Conservation (phyloP, 2,113 vertebrate genomes). For the Delphinus delphis region DNA sequence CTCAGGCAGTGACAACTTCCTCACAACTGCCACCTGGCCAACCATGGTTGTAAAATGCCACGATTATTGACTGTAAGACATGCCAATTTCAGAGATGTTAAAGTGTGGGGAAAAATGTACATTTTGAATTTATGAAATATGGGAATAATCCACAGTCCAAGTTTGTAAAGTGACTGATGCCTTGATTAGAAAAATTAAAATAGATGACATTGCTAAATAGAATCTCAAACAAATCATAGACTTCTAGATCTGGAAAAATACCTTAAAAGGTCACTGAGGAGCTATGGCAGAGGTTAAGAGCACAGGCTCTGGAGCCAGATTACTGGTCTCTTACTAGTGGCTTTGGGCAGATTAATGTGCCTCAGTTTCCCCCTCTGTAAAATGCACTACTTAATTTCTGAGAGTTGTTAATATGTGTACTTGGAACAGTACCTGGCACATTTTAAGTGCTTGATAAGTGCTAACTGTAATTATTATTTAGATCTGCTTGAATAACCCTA, state of each 20-base stretch:
- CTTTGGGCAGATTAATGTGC: neutral
- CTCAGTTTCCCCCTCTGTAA: neutral
- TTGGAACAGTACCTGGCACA: neutral
- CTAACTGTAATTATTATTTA: neutral
- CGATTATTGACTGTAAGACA: neutral
- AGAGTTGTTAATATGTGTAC: neutral
- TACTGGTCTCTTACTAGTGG: neutral
- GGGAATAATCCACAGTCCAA: neutral
- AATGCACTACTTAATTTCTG: neutral
- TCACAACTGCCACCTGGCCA: neutral
- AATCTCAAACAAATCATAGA: neutral
- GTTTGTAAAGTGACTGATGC: neutral
- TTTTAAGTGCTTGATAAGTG: neutral
- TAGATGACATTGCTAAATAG: neutral
- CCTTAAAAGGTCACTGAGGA: neutral
- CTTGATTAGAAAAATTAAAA: neutral
- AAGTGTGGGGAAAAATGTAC: neutral
- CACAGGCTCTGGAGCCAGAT: neutral
- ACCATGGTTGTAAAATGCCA: neutral
- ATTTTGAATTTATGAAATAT: constrained; percentile 3
- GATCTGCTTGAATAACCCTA: neutral
- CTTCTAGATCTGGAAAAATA: neutral
- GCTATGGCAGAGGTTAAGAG: neutral
- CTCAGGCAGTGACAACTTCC: neutral
- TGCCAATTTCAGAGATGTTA: neutral